Base-by-base conservation (phyloP, 1,140 invertebrate species). In the Lucilia sericata region DNA sequence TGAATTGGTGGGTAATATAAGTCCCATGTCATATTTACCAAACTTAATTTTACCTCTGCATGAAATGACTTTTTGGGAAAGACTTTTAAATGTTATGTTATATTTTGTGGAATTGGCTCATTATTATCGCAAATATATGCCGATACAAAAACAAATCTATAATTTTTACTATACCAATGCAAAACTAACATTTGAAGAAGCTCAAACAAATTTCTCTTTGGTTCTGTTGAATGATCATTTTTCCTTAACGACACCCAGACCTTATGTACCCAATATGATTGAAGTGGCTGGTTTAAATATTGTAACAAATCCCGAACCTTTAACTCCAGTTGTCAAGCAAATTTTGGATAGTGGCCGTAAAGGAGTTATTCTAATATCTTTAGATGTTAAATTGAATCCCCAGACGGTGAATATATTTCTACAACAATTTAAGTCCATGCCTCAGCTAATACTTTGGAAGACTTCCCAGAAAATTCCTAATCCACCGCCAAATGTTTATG, bases 251-350 rank as follows among this genome's bases (percentile, higher is more conserved):
- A 94, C 95, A 87, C 93, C 95, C 0, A 91, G 94, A 78, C 93
- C 95, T 2, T 94, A 94, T 88, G 88, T 95, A 83, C 94, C 95
- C 1, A 95, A 95, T 88, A 94, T 96, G 3, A 94, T 95, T 34
- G 95, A 96, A 91, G 94, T 96, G 19, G 96, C 95, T 10, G 95
- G 95, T 85, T 94, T 96, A 60, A 95, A 96, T 88, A 93, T 86
- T 92, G 94, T 30, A 89, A 95, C 2, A 49, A 25, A 19, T 2
- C n/a, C 42, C 94, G 94, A 85, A 91, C 89, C 82, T 88, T 94
- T 82, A 91, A 88, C 76, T 87, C 88, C 85, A 92, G 2, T 95
- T 85, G 88, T 95, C 42, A 94, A 94, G 91, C 92, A 93, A 51
- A 94, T 94, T 89, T 93, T 95, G 19, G 89, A 92, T 17, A 92